Evolutionary conservation across 1,140 invertebrate species (phyloP).

Genomic region (Drosophila carrolli): DNA sequence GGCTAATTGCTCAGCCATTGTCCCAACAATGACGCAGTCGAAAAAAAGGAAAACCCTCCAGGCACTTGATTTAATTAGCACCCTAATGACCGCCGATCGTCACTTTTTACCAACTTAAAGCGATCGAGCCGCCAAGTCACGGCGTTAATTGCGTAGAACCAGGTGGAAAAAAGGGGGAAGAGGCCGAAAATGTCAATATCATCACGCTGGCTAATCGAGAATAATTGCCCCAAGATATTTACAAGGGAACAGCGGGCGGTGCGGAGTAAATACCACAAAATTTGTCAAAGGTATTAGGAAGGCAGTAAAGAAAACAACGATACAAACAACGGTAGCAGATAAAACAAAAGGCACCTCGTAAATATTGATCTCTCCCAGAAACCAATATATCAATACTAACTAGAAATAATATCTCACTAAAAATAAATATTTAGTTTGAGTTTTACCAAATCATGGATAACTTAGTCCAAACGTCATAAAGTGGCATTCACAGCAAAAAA

Average conservation of each 20-base stretch:
- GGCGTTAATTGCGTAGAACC: slow-evolving; percentile 71
- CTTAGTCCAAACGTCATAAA: too few relatives aligned
- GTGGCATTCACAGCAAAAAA: too few relatives aligned
- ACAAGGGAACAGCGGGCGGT: neutral
- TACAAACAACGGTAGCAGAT: neutral
- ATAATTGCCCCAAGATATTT: slow-evolving; percentile 66
- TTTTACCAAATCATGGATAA: too few relatives aligned
- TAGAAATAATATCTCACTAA: too few relatives aligned
- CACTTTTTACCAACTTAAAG: slow-evolving; percentile 24
- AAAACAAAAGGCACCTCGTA: neutral
- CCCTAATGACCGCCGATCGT: slow-evolving; percentile 59
- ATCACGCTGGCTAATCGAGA: slow-evolving; percentile 73
- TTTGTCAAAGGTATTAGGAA: slow-evolving; percentile 72
- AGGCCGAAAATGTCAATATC: slow-evolving; percentile 46
- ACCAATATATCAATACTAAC: too few relatives aligned
- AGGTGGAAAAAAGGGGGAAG: slow-evolving; percentile 10
- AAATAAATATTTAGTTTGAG: too few relatives aligned
- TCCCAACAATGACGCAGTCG: slow-evolving; percentile 73
- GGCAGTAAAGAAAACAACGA: slow-evolving; percentile 16
- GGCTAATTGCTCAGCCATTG: slow-evolving; percentile 74
- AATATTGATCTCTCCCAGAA: too few relatives aligned
- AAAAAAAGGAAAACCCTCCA: slow-evolving; percentile 41
- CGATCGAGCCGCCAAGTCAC: slow-evolving; percentile 56
- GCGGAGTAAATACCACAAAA: slow-evolving; percentile 17
- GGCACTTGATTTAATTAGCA: slow-evolving; percentile 75